Evolutionary conservation across 2,797 vertebrate species (phyloP).

Genomic region (Cryptoblepharus egeriae): DNA sequence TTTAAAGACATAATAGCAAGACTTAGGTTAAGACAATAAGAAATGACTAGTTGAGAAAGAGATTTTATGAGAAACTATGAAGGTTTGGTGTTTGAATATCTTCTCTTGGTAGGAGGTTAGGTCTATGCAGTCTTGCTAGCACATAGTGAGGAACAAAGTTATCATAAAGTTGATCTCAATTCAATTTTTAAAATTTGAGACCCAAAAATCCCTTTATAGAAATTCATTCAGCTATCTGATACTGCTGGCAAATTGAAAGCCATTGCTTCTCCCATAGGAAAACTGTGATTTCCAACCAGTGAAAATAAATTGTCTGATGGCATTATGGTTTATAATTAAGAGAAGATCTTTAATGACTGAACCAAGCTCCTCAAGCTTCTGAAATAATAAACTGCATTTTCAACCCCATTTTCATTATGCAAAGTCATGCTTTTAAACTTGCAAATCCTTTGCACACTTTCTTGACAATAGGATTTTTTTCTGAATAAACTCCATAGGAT

Average conservation of each 20-base stretch:
- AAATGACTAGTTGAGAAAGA: background rate
- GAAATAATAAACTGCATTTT: too few species aligned
- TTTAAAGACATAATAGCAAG: background rate
- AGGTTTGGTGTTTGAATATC: background rate
- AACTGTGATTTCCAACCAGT: too few species aligned
- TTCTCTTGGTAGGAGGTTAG: background rate
- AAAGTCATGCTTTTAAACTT: too few species aligned
- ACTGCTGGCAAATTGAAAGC: background rate
- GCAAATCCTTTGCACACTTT: too few species aligned
- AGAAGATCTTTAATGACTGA: background rate
- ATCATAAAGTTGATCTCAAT: too few species aligned
- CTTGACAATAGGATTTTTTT: too few species aligned
- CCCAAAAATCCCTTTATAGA: background rate
- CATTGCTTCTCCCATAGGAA: too few species aligned
- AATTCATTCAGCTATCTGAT: background rate
- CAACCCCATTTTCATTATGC: too few species aligned
- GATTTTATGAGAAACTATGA: background rate
- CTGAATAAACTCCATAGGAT: too few species aligned
- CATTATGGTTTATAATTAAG: too few species aligned
- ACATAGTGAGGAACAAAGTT: background rate
- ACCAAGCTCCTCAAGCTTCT: background rate
- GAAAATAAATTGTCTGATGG: too few species aligned
- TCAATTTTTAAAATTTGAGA: background rate
- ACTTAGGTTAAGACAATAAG: background rate
- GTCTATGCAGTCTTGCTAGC: background rate